A percentile compares a stretch with the other conserved stretches of the same genome.
phyloP scores from a whole-genome alignment of 2,797 vertebrate genomes.

The Serranus cabrilla region DNA sequence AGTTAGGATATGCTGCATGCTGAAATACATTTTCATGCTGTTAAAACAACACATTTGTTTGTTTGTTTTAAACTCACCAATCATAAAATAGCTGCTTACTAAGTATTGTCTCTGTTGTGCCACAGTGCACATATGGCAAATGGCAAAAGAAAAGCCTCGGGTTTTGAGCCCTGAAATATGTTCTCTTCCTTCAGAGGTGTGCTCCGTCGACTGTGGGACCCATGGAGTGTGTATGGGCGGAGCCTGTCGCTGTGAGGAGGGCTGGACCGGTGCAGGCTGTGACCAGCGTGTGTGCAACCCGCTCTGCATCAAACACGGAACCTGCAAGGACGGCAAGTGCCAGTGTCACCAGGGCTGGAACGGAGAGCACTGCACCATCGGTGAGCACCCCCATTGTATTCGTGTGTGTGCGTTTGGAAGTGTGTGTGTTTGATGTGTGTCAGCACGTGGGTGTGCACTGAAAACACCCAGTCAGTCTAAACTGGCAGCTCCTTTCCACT shows the following conservation, averaged over 20 bases:
- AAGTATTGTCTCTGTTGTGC: background rate
- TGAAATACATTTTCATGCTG: slow-evolving; percentile 15
- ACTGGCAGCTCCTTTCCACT: slow-evolving; percentile 68
- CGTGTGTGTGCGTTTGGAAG: slow-evolving; percentile 16
- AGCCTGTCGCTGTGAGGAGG: slow-evolving; percentile 97
- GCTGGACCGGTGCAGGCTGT: slow-evolving; percentile 96
- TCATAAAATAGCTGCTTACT: background rate
- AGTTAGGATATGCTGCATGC: background rate
- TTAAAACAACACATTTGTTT: slow-evolving; percentile 11
- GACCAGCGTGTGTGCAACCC: slow-evolving; percentile 99
- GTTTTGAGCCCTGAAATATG: background rate
- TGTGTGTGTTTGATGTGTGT: slow-evolving; percentile 52
- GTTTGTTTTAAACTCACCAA: too few species aligned
- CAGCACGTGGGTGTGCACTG: slow-evolving; percentile 60
- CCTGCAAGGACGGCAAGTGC: slow-evolving; percentile 99
- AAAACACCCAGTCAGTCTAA: slow-evolving; percentile 64
- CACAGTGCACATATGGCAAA: background rate
- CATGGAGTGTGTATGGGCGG: slow-evolving; percentile 98
- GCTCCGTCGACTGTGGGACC: slow-evolving; percentile 98
- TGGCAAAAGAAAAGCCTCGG: background rate
- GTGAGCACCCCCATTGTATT: slow-evolving; percentile 81
- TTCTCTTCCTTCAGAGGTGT: slow-evolving; percentile 90
- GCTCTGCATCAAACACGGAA: slow-evolving; percentile 97
- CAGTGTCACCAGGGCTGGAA: slow-evolving; percentile 99
- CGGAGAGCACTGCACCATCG: slow-evolving; percentile 99